Conservation (phyloP, 2,888 invertebrate genomes). For the Aproaerema taeniolella region DNA sequence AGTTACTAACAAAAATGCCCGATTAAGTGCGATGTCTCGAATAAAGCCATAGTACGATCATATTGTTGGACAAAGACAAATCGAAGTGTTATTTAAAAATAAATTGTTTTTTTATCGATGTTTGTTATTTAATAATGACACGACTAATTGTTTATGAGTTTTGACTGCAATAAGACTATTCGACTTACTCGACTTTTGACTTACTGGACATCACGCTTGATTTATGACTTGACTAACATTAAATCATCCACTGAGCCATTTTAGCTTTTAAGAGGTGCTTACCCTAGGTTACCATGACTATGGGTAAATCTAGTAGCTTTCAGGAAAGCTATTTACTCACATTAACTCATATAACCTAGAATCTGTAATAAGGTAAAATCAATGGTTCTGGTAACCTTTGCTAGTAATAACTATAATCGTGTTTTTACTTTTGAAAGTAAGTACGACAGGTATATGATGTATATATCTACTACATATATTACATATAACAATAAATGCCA, state of each 20-base stretch:
- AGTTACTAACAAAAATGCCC: constrained; percentile 34
- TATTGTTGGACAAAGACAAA: constrained; percentile 30
- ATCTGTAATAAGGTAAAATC: no score
- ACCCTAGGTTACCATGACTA: no score
- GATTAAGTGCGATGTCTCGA: constrained; percentile 70
- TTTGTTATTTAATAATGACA: constrained; percentile 29
- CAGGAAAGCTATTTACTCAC: no score
- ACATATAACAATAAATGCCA: no score
- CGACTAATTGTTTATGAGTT: constrained; percentile 20
- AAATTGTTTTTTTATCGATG: constrained; percentile 47
- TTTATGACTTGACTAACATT: constrained; percentile 13
- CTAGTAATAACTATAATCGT: no score
- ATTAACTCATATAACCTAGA: no score
- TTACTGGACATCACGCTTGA: constrained; percentile 14
- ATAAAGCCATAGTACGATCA: constrained; percentile 29
- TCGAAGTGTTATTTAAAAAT: constrained; percentile 45
- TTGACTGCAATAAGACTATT: constrained; percentile 25
- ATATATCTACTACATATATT: no score
- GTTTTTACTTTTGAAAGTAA: no score
- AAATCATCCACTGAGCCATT: background rate
- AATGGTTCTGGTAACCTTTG: no score
- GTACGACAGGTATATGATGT: no score
- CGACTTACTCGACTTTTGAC: constrained; percentile 32
- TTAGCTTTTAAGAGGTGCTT: background rate
- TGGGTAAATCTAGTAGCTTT: no score